phyloP scores from a whole-genome alignment of 92 coral and sea anemone species.

The Porites evermanni region DNA sequence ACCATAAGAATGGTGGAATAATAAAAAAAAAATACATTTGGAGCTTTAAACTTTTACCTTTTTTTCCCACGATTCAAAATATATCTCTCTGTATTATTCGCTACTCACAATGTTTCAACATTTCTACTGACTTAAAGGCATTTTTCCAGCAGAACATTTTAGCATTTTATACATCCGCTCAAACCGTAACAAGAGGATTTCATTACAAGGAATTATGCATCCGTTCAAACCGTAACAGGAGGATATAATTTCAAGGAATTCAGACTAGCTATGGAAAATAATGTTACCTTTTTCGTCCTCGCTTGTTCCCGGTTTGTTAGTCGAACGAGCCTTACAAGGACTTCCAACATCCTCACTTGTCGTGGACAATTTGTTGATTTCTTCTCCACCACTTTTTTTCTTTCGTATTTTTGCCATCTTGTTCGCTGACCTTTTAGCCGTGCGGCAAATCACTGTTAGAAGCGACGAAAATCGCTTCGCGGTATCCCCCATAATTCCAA shows the following conservation, averaged over 20 bases:
- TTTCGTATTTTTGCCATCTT: constrained; percentile 81
- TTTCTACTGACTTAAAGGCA: too few species aligned
- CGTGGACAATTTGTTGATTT: constrained; percentile 31
- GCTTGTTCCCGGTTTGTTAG: constrained; percentile 13
- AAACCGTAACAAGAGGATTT: too few species aligned
- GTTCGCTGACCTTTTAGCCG: constrained; percentile 86
- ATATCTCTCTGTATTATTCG: too few species aligned
- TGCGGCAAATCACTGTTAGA: constrained; percentile 80
- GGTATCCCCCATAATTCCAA: constrained; percentile 60
- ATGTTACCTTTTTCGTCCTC: constrained; percentile 53
- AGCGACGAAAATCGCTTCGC: constrained; percentile 72
- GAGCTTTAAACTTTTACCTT: background rate
- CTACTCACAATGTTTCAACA: too few species aligned
- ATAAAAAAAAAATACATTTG: background rate
- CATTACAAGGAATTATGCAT: too few species aligned
- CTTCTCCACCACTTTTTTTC: constrained; percentile 45
- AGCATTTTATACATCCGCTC: too few species aligned
- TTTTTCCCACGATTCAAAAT: too few species aligned
- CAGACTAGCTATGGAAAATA: background rate
- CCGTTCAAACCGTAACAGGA: too few species aligned
- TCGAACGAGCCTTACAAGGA: constrained; percentile 20
- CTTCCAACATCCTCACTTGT: constrained; percentile 25
- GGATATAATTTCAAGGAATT: background rate
- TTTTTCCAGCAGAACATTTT: too few species aligned
- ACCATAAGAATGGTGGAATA: background rate